A percentile compares a stretch with the other conserved stretches of the same genome.
phyloP scores from a whole-genome alignment of 2,888 invertebrate genomes.

The Sarcophaga rosellei region DNA sequence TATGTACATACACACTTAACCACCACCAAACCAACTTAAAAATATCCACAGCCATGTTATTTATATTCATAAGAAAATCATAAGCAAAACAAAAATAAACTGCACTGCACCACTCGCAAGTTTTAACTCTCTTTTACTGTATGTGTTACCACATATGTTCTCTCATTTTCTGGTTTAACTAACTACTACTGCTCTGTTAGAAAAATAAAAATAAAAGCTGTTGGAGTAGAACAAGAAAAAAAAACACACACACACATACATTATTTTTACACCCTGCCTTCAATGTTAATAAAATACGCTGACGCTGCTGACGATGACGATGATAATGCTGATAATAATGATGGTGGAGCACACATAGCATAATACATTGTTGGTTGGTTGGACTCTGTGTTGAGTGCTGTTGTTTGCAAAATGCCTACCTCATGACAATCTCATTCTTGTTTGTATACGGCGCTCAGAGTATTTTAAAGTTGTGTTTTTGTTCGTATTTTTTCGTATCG shows the following conservation, averaged over 20 bases:
- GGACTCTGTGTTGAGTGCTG: too few species aligned
- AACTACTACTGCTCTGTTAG: too few species aligned
- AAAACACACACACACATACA: conserved; percentile 15
- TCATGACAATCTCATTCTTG: conserved; percentile 63
- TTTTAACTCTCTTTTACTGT: background rate
- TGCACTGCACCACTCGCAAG: background rate
- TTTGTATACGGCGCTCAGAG: conserved; percentile 68
- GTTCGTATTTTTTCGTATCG: conserved; percentile 48
- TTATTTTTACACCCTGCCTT: background rate
- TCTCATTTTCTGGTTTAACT: too few species aligned
- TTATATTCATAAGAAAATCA: background rate
- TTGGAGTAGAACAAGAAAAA: background rate
- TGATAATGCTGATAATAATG: too few species aligned
- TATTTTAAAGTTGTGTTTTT: conserved; percentile 29
- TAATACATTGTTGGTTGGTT: too few species aligned
- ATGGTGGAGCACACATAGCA: too few species aligned
- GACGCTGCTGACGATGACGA: too few species aligned
- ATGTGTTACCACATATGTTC: background rate
- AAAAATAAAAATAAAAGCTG: too few species aligned
- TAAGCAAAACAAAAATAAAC: background rate
- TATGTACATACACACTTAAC: background rate
- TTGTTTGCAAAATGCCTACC: background rate
- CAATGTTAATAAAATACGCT: too few species aligned
- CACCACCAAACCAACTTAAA: background rate
- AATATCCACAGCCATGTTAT: conserved; percentile 33